A percentile compares a stretch with the other conserved stretches of the same genome.
phyloP scores from a whole-genome alignment of 2,113 vertebrate species.

The Oncorhynchus keta region DNA sequence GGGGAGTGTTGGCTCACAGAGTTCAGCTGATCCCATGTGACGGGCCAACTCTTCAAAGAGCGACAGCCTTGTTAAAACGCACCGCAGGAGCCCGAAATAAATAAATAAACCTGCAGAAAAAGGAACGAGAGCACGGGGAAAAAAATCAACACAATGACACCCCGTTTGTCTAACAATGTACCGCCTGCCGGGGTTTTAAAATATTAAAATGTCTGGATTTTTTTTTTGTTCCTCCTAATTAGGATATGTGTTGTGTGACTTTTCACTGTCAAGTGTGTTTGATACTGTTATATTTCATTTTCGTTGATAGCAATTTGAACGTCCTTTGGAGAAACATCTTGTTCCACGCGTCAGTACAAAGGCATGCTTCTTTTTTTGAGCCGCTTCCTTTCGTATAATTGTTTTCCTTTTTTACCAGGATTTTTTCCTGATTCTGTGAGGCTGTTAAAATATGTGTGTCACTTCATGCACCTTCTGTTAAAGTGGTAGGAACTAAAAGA shows the following conservation, averaged over 20 bases:
- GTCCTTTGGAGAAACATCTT: conserved; percentile 69
- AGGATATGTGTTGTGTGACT: conserved; percentile 68
- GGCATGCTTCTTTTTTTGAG: conserved; percentile 22
- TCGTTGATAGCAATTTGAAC: conserved; percentile 67
- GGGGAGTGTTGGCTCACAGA: neutral
- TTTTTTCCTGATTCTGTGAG: neutral
- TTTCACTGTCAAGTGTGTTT: conserved; percentile 68
- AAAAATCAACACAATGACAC: conserved; percentile 65
- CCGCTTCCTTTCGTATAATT: neutral
- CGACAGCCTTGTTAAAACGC: conserved; percentile 64
- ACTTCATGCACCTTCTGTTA: conserved; percentile 11
- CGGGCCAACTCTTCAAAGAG: conserved; percentile 64
- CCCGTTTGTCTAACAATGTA: conserved; percentile 71
- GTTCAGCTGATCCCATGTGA: conserved; percentile 60
- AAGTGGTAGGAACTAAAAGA: neutral
- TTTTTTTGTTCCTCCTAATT: conserved; percentile 69
- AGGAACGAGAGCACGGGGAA: conserved; percentile 18
- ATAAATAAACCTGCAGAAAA: conserved; percentile 60
- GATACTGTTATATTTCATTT: conserved; percentile 68
- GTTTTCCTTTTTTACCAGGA: conserved; percentile 17
- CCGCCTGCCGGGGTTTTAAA: conserved; percentile 67
- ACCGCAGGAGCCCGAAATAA: conserved; percentile 49
- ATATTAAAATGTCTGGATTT: conserved; percentile 67
- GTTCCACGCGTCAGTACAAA: conserved; percentile 67
- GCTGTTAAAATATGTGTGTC: neutral